Base-by-base conservation (phyloP, 23 tunicate species). In the Ciona savignyi region DNA sequence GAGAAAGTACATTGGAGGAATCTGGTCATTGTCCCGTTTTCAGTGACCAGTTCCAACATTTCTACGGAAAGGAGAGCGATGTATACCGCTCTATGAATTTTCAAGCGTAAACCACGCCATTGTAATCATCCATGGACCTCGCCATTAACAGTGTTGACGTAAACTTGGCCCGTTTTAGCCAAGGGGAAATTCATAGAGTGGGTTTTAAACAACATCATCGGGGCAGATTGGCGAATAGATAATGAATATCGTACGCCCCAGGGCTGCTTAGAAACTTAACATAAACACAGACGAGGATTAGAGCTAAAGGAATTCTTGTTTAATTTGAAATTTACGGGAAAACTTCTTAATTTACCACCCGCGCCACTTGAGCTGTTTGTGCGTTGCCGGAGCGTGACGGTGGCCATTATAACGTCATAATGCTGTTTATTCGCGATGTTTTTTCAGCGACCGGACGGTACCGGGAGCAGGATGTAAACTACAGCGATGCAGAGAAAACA, bases 201-300 rank as follows among this genome's bases (percentile, higher is more conserved):
- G 56, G 15, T 42, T 42, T 42, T 42, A 42, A 42, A 42, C 11
- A 42, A 42, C 56, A 15, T 6, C 56, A 42, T 42, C 56, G 56
- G 56, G 56, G 56, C 15, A 42, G 56, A 6, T 42, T 42, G 56
- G 56, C 15, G 56, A 15, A 6, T 9, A 42, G 56, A 42, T 42
- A 15, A 9, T 42, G 56, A 15, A 42, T 15, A 15, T 42, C 56
- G 56, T 42, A 42, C 56, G 56, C 56, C 56, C 56, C 56, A 15
- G 56, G 56, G 56, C 56, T 42, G 56, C 9, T 9, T 6, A 42
- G 15, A 42, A 42, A 15, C 56, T 6, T 6, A 42, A 15, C 56
- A 42, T 42, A 42, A 42, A 42, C 56, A 42, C 56, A 42, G 56
- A 42, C 56, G 56, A 42, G 56, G 56, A 42, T 42, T 42, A 42